Evolutionary conservation across 2,888 invertebrate genomes (phyloP), one percentile per base, ranked within the genome.

Genomic region (Linnaemya vulpina): DNA sequence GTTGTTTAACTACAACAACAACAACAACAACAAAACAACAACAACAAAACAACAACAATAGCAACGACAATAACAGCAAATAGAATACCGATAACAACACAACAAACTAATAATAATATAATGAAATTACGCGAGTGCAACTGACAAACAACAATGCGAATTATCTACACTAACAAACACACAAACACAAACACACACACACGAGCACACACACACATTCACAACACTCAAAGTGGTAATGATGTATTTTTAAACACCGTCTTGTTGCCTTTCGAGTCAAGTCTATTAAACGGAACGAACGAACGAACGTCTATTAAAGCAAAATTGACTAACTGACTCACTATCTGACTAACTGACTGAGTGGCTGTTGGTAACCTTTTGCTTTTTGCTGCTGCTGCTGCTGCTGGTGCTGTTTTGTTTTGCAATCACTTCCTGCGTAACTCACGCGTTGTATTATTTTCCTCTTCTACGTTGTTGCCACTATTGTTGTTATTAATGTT

Each of bases 1-100:
- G 65, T 80, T 76, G 65, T 49, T 68, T n/a, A 15, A 51, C 67
- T 70, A 71, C 35, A 80, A n/a, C 43, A 49, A 86, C 87, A 89
- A 87, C 88, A 89, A 87, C 87, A 88, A 65, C 35, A 80, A 20
- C 43, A 40, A 85, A 89, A 87, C 88, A 89, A 87, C 87, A 88
- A 70, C 87, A 88, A 86, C 87, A 88, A 87, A n/a, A 85, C 87
- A 89, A 87, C 88, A 89, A 87, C 87, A 88, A 70, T 87, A 88
- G 85, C 87, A 88, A 87, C 88, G 88, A 87, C 87, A 88, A 70
- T 87, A 88, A 43, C 17, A 55, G 13, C 51, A 82, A 35, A 40
- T 62, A 46, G 22, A 43, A 62, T 67, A 82, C 25, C 74, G 70
- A 65, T 70, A 79, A 60, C 63, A 77, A 77, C 76, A 71, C 3